phyloP scores from a whole-genome alignment of 1,140 invertebrate species.

The Drosophila prosaltans region DNA sequence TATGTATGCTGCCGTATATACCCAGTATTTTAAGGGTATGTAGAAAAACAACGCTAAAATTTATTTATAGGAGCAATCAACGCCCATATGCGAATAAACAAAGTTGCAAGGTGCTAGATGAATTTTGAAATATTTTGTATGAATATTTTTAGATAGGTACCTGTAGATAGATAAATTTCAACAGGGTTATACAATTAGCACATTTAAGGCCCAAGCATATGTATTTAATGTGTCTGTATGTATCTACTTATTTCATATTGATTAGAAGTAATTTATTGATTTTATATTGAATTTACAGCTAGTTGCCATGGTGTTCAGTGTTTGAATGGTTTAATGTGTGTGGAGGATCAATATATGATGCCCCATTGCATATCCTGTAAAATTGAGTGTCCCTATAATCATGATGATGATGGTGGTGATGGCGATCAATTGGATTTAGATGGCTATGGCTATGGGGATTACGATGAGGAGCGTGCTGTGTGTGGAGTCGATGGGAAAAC shows the following conservation, averaged over 20 bases:
- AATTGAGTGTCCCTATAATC: constrained; percentile 86
- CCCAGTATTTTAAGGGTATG: background rate
- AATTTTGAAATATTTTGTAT: background rate
- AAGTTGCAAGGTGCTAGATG: constrained; percentile 37
- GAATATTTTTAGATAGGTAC: background rate
- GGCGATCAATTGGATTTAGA: constrained; percentile 36
- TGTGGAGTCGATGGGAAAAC: constrained; percentile 94
- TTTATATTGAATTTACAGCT: constrained; percentile 83
- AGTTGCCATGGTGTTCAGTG: constrained; percentile 92
- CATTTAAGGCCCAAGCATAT: background rate
- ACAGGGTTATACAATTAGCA: background rate
- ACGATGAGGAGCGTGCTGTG: constrained; percentile 85
- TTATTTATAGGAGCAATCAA: constrained; percentile 67
- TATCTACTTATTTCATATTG: background rate
- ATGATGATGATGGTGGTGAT: constrained; percentile 19
- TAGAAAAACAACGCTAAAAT: constrained; percentile 39
- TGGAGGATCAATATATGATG: constrained; percentile 92
- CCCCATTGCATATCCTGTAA: constrained; percentile 92
- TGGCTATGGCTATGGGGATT: constrained; percentile 23
- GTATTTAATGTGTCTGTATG: background rate
- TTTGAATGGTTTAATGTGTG: constrained; percentile 91
- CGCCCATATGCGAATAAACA: constrained; percentile 38
- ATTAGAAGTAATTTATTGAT: constrained; percentile 9
- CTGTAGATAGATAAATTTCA: background rate
- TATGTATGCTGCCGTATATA: no score